Base-by-base conservation (phyloP, 64 coral and sea anemone genomes). In the Montipora capricornis region DNA sequence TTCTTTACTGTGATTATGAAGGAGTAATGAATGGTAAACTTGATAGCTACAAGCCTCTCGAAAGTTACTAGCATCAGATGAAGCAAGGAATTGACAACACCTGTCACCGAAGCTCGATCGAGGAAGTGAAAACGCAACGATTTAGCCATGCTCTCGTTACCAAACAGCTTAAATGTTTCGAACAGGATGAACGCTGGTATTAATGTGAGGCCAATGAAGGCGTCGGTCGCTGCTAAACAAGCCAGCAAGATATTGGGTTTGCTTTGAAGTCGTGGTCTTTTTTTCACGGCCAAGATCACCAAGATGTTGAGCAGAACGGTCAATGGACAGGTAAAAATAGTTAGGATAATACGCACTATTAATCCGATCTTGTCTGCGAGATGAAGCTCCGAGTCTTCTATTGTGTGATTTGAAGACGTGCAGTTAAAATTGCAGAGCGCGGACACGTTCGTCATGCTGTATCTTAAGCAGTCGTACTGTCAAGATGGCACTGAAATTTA, bases 21-120 rank as follows among this genome's bases (percentile, higher is more conserved):
- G 10, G 74, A 29, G 37, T 76, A 76, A 15, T 47, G 74, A 5
- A 47, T 47, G 3, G 74, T 76, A 46, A 46, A 76, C 24, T 46
- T 76, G 74, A 76, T 76, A 4, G 74, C 74, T 76, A 46, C 37
- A 8, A 76, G 74, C 44, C 74, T 76, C 74, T 76, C 74, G 22
- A 47, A 47, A 46, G 74, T 47, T 15, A 47, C 74, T 12, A 44
- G 37, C 11, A 46, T 46, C 8, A 76, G 44, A 76, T 47, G 74
- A 46, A 46, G 74, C 74, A 15, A 76, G 74, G 37, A 47, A 64
- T 64, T 64, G 14, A 16, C 14, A 14, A 64, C 14, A 64, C 11
- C 61, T 19, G 68, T 15, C 16, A 22, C 1, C 0, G 17, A 13
- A 73, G 68, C 68, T 73, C 53, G 53, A 57, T 57, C 53, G 11